Conservation (phyloP, 1,140 invertebrate genomes). For the Drosophila repleta region DNA sequence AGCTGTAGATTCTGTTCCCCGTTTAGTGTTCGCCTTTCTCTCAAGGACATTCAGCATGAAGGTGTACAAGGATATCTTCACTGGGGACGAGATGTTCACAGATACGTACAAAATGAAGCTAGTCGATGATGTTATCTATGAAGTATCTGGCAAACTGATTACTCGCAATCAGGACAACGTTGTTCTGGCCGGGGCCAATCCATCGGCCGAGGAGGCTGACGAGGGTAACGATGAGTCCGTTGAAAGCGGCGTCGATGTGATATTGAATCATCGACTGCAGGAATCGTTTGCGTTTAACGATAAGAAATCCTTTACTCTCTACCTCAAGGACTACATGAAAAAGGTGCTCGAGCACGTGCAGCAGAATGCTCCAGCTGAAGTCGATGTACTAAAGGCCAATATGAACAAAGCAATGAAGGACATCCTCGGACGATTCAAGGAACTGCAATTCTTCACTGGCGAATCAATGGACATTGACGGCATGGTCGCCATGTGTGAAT, state of each 20-base stretch:
- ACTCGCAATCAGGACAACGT: constrained; percentile 92
- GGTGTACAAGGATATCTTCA: constrained; percentile 97
- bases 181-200: constrained; percentile 93
- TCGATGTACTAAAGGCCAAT: constrained; percentile 95
- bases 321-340: constrained; percentile 99
- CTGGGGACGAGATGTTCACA: constrained; percentile 99
- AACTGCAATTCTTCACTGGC: constrained; percentile 97
- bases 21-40: not conserved
- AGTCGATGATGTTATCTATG: constrained; percentile 96
- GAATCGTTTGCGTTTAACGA: constrained; percentile 94
- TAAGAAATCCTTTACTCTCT: constrained; percentile 95
- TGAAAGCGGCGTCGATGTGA: constrained; percentile 95
- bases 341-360: constrained; percentile 94
- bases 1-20: not conserved
- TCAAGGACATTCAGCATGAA: constrained; percentile 87
- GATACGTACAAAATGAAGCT: constrained; percentile 97
- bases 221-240: constrained; percentile 91
- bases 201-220: constrained; percentile 95
- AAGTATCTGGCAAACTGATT: constrained; percentile 95
- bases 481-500: constrained; percentile 95
- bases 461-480: constrained; percentile 97
- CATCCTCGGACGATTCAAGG: constrained; percentile 95
- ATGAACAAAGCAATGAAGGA: constrained; percentile 98
- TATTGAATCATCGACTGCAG: constrained; percentile 94
- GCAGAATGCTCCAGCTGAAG: constrained; percentile 91